Evolutionary conservation across 2,113 vertebrate genomes (phyloP), one percentile per base, ranked within the genome.

Genomic region (Alectura lathami): DNA sequence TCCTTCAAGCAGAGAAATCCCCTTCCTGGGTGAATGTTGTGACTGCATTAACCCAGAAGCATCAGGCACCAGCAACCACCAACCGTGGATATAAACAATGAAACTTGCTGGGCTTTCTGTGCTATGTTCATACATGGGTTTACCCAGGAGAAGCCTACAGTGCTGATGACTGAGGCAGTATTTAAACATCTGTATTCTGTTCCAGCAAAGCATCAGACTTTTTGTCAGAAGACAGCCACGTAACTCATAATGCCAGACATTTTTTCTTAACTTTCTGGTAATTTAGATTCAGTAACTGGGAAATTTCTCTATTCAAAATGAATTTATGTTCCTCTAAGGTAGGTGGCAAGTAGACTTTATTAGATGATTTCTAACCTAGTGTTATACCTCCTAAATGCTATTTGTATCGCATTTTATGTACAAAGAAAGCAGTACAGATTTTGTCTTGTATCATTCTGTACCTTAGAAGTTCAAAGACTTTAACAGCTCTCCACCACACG

Each of bases 381-480:
- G 68, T 83, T 64, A 10, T 69, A 9, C 1, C 13, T 87, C 47
- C 8, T 56, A 80, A 76, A 79, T 51, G 10, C 9, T 63, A 5
- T 42, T 43, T 47, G 14, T 50, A 70, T 67, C 22, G 13, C 9
- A 57, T 9, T 54, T 4, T 57, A 76, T 66, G 32, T 51, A 63
- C 4, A 63, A 77, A 77, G 23, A 38, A 53, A 15, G 9, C 21
- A 8, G 48, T 43, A 17, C 0, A 0, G 45, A 82, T 63, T 45
- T 79, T 78, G 9, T 42, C n/a, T 79, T 84, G 17, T 26, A 45
- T 66, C 30, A 53, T 18, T 7, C 21, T 66, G 8, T 42, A 22
- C 18, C 67, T 57, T 85, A 13, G 7, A 91, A 69, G 1, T 48
- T 56, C 60, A 76, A 73, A 38, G 36, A 60, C 45, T 43, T 43